Evolutionary conservation across 1,140 invertebrate species (phyloP).

Genomic region (Trichonephila clavipes): DNA sequence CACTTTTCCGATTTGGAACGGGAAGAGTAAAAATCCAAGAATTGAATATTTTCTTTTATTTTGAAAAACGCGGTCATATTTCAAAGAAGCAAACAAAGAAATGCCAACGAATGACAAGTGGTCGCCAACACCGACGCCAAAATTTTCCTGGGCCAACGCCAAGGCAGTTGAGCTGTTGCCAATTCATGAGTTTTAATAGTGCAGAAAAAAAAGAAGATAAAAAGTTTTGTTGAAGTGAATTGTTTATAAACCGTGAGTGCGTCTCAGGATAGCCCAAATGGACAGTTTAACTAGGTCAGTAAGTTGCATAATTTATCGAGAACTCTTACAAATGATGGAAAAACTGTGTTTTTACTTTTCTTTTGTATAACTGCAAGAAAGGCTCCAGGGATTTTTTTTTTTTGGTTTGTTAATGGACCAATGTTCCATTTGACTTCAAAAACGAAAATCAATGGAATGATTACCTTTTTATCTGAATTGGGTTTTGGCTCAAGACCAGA

Average conservation of each 20-base stretch:
- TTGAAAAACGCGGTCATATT: slow-evolving; percentile 17
- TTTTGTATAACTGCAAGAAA: not conserved
- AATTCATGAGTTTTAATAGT: slow-evolving; percentile 10
- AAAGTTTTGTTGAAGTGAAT: not conserved
- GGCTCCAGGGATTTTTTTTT: not conserved
- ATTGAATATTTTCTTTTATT: slow-evolving; percentile 4
- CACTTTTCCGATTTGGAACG: not conserved
- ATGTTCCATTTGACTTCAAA: not conserved
- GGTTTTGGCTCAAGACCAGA: not conserved
- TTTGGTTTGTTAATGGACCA: not conserved
- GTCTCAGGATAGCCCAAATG: not conserved
- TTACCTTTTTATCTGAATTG: not conserved
- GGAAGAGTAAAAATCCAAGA: not conserved
- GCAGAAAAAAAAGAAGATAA: not conserved
- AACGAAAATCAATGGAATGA: not conserved
- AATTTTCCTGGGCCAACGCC: not conserved
- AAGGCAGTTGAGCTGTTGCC: slow-evolving; percentile 25
- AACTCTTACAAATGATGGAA: not conserved
- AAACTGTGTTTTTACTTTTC: not conserved
- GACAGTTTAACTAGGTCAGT: slow-evolving; percentile 21
- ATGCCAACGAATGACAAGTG: not conserved
- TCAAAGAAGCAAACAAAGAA: slow-evolving; percentile 11
- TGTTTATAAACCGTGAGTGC: slow-evolving; percentile 9
- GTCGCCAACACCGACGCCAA: not conserved
- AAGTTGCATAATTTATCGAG: slow-evolving; percentile 16